A percentile compares a stretch with the other conserved stretches of the same genome.
These are phyloP conservation scores for Amiota minor DNA, from an alignment of 2,888 invertebrate species.

Conservation along the genomic window DNA sequence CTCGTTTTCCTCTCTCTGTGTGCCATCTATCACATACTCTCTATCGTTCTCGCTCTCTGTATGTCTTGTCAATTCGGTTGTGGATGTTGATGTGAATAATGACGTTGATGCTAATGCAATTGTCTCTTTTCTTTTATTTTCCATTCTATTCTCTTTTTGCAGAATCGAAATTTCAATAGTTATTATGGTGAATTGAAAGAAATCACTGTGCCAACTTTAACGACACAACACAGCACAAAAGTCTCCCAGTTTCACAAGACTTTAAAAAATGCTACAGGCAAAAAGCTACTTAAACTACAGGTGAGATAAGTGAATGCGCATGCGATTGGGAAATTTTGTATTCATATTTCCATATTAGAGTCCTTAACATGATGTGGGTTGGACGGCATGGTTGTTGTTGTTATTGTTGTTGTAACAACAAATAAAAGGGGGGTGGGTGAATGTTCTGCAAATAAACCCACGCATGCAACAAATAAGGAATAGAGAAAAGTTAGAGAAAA, in stretches of 20 bases:
- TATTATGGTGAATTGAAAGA: conserved; percentile 92
- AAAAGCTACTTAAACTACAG: conserved; percentile 90
- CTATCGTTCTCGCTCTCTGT: no score
- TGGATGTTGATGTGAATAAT: not conserved
- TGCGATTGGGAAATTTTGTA: not conserved
- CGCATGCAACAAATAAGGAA: no score
- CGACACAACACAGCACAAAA: conserved; percentile 90
- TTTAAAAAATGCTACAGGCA: conserved; percentile 88
- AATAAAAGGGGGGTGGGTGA: no score
- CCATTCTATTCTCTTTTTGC: conserved; percentile 57
- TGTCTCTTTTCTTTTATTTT: no score
- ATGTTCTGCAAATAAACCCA: no score
- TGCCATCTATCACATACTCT: no score
- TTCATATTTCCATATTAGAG: not conserved
- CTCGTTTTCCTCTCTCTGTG: no score
- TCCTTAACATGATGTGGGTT: no score
- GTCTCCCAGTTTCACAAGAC: conserved; percentile 96
- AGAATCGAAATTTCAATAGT: conserved; percentile 79
- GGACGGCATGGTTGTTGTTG: no score
- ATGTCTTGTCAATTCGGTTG: not conserved
- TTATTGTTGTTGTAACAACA: no score
- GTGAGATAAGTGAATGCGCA: conserved; percentile 75
- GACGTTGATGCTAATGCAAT: conserved; percentile 9
- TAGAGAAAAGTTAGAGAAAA: no score
- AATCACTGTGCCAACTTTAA: conserved; percentile 90